Base-by-base conservation (phyloP, 1,140 invertebrate genomes). In the Pomacea maculata region DNA sequence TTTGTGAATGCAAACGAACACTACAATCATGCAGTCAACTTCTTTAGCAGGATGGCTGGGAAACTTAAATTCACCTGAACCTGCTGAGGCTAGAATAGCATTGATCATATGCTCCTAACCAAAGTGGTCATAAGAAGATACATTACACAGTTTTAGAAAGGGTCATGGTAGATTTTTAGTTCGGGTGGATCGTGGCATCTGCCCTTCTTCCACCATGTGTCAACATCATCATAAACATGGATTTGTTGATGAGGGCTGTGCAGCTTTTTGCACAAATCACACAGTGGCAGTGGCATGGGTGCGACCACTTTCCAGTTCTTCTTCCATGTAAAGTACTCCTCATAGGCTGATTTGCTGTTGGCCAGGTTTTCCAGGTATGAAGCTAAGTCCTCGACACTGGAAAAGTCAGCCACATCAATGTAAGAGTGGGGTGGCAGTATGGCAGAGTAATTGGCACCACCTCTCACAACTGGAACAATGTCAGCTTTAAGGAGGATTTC, bases 401-500 rank as follows among this genome's bases (percentile, higher is more conserved):
- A 83, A 81, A 93, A 94, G 72, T 93, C 90, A n/a, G 91, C 87
- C 0, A 92, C 93, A 86, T 95, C 91, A 71, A 95, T 94, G 84
- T 93, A 95, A 0, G 95, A 95, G 80, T 91, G 86, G 0, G 93
- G 92, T 0, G 95, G 95, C 21, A 95, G 92, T 17, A 93, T 83
- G 83, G 84, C 90, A 45, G 89, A 88, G 89, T 93, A 94, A 87
- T 93, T 92, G 11, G 85, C 84, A 0, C 93, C 91, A 3, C 95
- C 95, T 91, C 95, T 93, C 29, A 95, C 93, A 57, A 96, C 91
- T 0, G 95, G 95, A 21, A 96, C 93, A 0, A 95, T 92, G 64
- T 89, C 83, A 19, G 77, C 78, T 25, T 70, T 67, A 29, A 83
- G 82, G 45, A 84, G 77, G 55, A 75, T 54, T 10, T 83, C 82